Base-by-base conservation (phyloP, 2,797 vertebrate species). In the Hapalemur alaotrensis region DNA sequence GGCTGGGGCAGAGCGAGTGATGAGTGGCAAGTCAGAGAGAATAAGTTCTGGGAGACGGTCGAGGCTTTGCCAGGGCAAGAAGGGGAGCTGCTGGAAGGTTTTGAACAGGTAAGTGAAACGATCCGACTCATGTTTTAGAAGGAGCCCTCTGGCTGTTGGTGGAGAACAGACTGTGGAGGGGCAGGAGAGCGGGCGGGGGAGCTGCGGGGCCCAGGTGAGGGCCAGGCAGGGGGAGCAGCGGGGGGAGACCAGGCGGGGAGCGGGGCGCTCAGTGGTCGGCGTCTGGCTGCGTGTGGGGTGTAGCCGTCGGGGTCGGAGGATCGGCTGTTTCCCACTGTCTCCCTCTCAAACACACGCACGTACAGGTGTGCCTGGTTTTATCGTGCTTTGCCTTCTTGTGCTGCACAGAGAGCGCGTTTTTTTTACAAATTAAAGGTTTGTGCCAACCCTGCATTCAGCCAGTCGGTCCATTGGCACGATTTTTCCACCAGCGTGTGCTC, bases 201-300 rank as follows among this genome's bases (percentile, higher is more conserved):
- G 30, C 30, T 11, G 17, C 4, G 4, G 75, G 14, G 10, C 14
- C 1, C 54, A 70, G 38, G n/a, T 25, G 72, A 32, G 30, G 15
- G 30, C 61, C 41, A 28, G 48, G 41, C n/a, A 23, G 41, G 48
- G 43, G 30, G 46, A 38, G 20, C 63, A 3, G 32, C 7, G 2
- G 57, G 41, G 25, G 2, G 0, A 38, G 5, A 13, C 17, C 61
- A 1, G 5, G 25, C 2, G 4, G 54, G 52, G 2, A 25, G 30
- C 8, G n/a, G 15, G 1, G 22, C 28, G 38, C 25, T 11, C 12
- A 14, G 57, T 5, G 20, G 35, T 35, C 25, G 2, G 50, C 4
- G 28, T 14, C 25, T 48, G 20, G 38, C 5, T 57, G 63, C 25
- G 8, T 20, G 25, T 23, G 17, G 81, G 22, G 76, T 17, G 4